Percentiles rank a stretch among this genome's conserved stretches.
Conservation (phyloP, 2,888 invertebrate species). For the Conchocele bisecta region DNA sequence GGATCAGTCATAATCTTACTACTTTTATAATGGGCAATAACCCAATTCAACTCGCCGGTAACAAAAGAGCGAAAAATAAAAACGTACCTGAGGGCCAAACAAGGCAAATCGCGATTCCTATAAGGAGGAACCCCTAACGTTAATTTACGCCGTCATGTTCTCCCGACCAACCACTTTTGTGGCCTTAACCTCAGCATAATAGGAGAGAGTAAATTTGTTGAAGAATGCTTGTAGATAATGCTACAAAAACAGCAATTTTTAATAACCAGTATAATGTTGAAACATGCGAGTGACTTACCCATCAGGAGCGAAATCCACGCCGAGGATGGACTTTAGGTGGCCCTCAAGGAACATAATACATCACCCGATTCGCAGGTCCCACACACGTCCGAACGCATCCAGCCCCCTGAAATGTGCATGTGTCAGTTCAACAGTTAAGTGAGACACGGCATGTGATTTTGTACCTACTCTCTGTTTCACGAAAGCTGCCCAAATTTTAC, state of each 20-base stretch:
- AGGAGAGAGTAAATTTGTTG: neutral
- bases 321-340: constrained; percentile 94
- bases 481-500: no score
- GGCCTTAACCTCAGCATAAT: neutral
- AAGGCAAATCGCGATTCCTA: no score
- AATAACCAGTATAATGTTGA: neutral
- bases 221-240: neutral
- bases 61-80: no score
- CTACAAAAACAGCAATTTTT: neutral
- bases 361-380: constrained; percentile 98
- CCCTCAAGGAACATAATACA: constrained; percentile 99
- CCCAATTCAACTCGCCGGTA: no score
- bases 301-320: constrained; percentile 94
- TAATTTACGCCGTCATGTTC: no score
- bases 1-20: no score
- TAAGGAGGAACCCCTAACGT: no score
- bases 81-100: no score
- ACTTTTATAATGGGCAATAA: no score
- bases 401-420: constrained; percentile 91
- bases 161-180: neutral
- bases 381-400: constrained; percentile 98
- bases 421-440: no score
- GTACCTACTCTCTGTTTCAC: no score
- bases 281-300: constrained; percentile 85
- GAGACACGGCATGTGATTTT: no score